These are phyloP conservation scores for Heliconius aoede DNA, from an alignment of 2,888 invertebrate genomes.

Conservation along the genomic window DNA sequence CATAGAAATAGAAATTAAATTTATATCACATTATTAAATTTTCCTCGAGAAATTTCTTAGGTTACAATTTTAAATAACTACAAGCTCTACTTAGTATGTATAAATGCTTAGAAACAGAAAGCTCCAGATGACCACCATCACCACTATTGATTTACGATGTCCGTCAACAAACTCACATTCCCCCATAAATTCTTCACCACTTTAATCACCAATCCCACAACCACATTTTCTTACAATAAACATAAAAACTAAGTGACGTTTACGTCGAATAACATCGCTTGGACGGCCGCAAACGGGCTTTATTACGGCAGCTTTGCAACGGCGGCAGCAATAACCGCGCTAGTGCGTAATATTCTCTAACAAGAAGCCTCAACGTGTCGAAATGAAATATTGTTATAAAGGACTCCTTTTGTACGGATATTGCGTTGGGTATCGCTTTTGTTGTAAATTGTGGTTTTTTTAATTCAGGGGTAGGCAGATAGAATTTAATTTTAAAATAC, in stretches of 20 bases:
- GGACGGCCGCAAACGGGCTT: constrained; percentile 38
- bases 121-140: neutral
- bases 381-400: constrained; percentile 40
- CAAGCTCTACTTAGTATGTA: neutral
- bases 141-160: constrained; percentile 6
- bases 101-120: neutral
- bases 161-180: neutral
- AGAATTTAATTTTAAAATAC: too few relatives aligned
- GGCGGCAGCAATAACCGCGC: constrained; percentile 54
- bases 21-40: neutral
- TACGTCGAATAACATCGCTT: constrained; percentile 41
- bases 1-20: constrained; percentile 5
- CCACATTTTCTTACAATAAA: constrained; percentile 37
- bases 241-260: constrained; percentile 36
- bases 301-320: constrained; percentile 46
- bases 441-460: neutral
- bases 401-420: constrained; percentile 16
- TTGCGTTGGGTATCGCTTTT: constrained; percentile 20
- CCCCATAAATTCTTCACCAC: constrained; percentile 9
- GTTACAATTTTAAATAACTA: neutral
- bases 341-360: constrained; percentile 58
- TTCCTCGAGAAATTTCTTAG: neutral
- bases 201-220: constrained; percentile 26
- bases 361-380: constrained; percentile 52
- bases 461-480: too few relatives aligned